These are phyloP conservation scores for Tylochromis polylepis DNA, from an alignment of 2,113 vertebrate species.

Conservation along the genomic window DNA sequence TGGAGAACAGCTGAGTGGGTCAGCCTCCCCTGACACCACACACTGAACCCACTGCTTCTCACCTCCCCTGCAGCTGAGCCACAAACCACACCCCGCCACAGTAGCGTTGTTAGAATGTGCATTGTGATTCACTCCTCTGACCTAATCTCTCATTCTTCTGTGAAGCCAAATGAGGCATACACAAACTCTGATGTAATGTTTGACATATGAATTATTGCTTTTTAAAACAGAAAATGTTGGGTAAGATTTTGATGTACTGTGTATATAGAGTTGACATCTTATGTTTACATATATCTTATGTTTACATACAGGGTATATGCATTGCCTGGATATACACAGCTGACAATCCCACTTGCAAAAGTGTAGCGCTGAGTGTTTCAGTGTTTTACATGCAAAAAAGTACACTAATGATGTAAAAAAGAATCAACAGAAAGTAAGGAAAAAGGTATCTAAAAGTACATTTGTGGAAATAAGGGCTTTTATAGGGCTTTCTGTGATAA, in stretches of 20 bases:
- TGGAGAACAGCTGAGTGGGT: not conserved
- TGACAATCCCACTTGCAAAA: not conserved
- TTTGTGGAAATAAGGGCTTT: not conserved
- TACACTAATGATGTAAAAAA: not conserved
- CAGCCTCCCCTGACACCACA: not conserved
- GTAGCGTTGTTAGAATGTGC: constrained; percentile 16
- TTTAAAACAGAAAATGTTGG: not conserved
- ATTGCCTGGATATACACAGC: not conserved
- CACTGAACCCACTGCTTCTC: not conserved
- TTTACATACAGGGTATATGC: not conserved
- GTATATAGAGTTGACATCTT: not conserved
- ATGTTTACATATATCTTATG: not conserved
- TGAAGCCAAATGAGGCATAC: not conserved
- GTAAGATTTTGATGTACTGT: not conserved
- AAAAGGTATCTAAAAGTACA: not conserved
- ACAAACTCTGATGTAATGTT: not conserved
- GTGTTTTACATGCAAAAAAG: not conserved
- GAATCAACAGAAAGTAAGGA: not conserved
- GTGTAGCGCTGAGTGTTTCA: not conserved
- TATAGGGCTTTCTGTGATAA: not conserved
- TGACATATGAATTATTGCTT: not conserved
- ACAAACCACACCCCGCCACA: not conserved
- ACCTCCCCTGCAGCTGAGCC: not conserved
- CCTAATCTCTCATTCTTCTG: not conserved
- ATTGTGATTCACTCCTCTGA: not conserved